These are phyloP conservation scores for Cephus pygmeus DNA, from an alignment of 2,888 invertebrate genomes.

Conservation along the genomic window DNA sequence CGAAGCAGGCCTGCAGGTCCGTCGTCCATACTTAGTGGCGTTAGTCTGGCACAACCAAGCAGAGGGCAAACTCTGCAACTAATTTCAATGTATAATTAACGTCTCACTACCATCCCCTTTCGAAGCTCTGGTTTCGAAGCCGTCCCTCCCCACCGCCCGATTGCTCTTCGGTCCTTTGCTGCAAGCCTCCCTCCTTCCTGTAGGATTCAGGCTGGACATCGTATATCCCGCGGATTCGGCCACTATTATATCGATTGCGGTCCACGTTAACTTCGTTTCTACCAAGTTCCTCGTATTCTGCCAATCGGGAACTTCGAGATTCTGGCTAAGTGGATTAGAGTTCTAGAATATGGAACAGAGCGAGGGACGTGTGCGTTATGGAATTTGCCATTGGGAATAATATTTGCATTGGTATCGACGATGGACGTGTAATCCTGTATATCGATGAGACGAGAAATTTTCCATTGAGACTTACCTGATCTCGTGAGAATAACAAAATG, in stretches of 20 bases:
- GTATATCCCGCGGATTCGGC: constrained; percentile 55
- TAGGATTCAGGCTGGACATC: constrained; percentile 47
- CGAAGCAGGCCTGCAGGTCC: constrained; percentile 18
- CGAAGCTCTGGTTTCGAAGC: constrained; percentile 21
- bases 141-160: constrained; percentile 26
- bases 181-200: constrained; percentile 28
- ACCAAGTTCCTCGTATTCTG: constrained; percentile 47
- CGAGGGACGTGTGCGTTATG: neutral
- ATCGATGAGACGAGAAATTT: neutral
- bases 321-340: constrained; percentile 58
- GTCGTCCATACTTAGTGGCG: constrained; percentile 62
- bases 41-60: constrained; percentile 55
- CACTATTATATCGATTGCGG: constrained; percentile 63
- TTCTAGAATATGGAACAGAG: constrained; percentile 17
- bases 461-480: neutral
- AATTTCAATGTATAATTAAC: constrained; percentile 67
- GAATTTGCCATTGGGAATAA: neutral
- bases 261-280: constrained; percentile 62
- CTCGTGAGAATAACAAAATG: neutral
- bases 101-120: constrained; percentile 62
- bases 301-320: constrained; percentile 55
- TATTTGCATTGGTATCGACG: neutral
- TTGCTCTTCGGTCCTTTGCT: constrained; percentile 22
- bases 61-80: constrained; percentile 66
- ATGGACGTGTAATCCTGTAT: neutral